These are phyloP conservation scores for Sialis lutaria DNA, from an alignment of 2,888 invertebrate species.

Conservation along the genomic window DNA sequence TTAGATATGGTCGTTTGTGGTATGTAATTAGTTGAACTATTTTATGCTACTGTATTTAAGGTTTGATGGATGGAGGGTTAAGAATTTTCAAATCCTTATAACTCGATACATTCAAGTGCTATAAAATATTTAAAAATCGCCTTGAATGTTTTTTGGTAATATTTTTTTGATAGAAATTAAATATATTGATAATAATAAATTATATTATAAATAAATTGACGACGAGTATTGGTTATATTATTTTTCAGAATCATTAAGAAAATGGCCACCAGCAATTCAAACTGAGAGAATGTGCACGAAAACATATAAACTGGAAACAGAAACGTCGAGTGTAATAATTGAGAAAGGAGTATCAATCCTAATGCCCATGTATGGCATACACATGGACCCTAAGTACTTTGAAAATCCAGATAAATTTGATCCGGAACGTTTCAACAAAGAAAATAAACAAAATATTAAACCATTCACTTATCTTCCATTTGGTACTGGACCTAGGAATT, in stretches of 20 bases:
- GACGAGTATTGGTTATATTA: no score
- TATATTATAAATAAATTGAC: no score
- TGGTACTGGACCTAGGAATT: conserved; percentile 21
- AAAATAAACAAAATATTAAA: conserved; percentile 27
- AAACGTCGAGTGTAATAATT: conserved; percentile 7
- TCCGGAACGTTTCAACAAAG: conserved; percentile 32
- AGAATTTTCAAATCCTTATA: no score
- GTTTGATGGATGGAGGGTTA: no score
- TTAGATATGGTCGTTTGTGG: no score
- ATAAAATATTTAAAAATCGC: no score
- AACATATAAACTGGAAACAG: conserved; percentile 24
- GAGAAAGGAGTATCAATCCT: conserved; percentile 18
- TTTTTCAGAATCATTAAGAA: conserved; percentile 29
- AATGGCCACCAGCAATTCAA: conserved; percentile 28
- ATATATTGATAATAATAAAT: no score
- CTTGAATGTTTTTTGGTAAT: no score
- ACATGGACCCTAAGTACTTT: conserved; percentile 25
- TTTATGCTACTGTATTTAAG: no score
- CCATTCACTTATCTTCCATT: conserved; percentile 31
- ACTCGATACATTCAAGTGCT: no score
- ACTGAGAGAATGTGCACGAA: conserved; percentile 32
- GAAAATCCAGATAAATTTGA: conserved; percentile 30
- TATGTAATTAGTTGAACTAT: no score
- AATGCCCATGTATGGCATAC: conserved; percentile 23
- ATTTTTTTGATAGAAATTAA: no score